Base-by-base conservation (phyloP, 2,888 invertebrate genomes). In the Leptarthrus brevirostris region DNA sequence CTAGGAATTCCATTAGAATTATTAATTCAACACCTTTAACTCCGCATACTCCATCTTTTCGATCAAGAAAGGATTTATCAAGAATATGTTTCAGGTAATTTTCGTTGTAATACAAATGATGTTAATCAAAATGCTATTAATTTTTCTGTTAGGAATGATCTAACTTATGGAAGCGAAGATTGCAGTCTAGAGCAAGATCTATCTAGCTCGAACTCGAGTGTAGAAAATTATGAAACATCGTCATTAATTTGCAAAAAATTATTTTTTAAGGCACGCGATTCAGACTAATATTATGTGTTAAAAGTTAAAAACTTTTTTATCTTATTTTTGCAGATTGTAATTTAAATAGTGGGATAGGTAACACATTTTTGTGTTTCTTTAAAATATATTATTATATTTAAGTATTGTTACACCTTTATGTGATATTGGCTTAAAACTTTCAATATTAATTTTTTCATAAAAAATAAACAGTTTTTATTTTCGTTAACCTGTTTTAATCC, bases 1-100 rank as follows among this genome's bases (percentile, higher is more conserved):
- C 44, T 10, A 49, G n/a, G 47, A 66, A 16, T 66, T 30, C 26
- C 2, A 36, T 12, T 8, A 24, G 18, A 14, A 24, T 66, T 26
- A 12, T 81, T 2, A 84, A 84, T 73, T 85, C 84, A 2, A 85
- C 85, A 4, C 85, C 85, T 0, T 75, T 85, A 0, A 83, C 82
- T 78, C 81, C 81, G 36, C 79, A 81, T 75, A 79, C 80, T n/a
- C n/a, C 47, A 3, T 78, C 74, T 44, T 77, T 78, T 69, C 80
- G 81, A 44, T 80, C 79, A 18, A 80, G 81, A n/a, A 81, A 82
- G 49, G 83, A 83, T 78, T 78, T 81, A 73, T 79, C 80, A 12
- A 81, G 80, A 74, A 79, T 79, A 4, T 80, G 79, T 76, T 80
- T 80, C 64, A 36, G 34, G 40, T 56, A 78, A 26, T 24, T 56